Base-by-base conservation (phyloP, 2,888 invertebrate species). In the Andrena praecox region DNA sequence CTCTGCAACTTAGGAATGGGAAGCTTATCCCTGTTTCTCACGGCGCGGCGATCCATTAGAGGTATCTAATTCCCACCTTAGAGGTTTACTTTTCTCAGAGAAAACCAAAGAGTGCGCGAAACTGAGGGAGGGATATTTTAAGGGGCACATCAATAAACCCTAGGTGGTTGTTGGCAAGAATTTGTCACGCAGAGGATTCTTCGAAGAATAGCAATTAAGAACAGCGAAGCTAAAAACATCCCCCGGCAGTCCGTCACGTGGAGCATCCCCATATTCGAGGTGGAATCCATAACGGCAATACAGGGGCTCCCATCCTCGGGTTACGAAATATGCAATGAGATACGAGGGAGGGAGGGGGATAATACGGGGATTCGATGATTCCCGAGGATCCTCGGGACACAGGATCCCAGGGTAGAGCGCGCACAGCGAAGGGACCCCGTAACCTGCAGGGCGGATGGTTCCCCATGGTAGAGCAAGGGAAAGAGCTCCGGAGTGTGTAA, bases 41-140 rank as follows among this genome's bases (percentile, higher is more conserved):
- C 12, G 63, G 67, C 52, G 72, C 12, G 63, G 67, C 52, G 72
- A 77, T 70, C 77, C 77, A 80, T 80, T 80, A 82, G 67, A 60
- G 29, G 66, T 42, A n/a, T 70, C 24, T 10, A 35, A 63, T 70
- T 71, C 52, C 79, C 10, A 12, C n/a, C 35, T 60, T n/a, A 8
- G 64, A 35, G 31, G 48, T 48, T 24, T 24, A 33, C 33, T 31
- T 5, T 16, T 29, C 12, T 2, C 54, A 0, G 20, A 7, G 27
- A 4, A 7, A 20, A 27, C 6, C 29, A 8, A 20, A 48, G 42
- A 24, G n/a, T 4, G 5, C 12, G 16, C 12, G 27, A 27, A 35
- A 33, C 27, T 24, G 33, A 24, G 63, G 35, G 29, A 29, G 29
- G 29, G 29, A 29, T 29, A 29, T 29, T 29, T 29, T 29, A 29